These are phyloP conservation scores for Epizoanthus stellaris DNA, from an alignment of 92 coral and sea anemone species.

Conservation along the genomic window DNA sequence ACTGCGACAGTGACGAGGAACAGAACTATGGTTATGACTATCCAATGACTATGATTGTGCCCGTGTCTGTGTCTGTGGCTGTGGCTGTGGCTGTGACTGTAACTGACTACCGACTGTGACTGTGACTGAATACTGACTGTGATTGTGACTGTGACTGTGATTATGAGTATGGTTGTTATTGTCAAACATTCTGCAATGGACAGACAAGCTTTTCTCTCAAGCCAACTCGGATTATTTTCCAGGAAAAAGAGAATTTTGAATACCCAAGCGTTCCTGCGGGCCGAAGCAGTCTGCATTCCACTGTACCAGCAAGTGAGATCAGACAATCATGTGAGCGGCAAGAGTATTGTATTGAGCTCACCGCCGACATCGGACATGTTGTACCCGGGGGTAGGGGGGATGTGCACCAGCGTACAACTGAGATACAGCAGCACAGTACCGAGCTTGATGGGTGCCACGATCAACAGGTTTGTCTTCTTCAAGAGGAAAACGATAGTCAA, in stretches of 20 bases:
- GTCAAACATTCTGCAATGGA: background rate
- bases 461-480: background rate
- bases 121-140: no score
- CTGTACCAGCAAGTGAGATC: background rate
- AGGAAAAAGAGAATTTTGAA: background rate
- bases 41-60: no score
- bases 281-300: background rate
- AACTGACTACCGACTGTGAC: no score
- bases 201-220: background rate
- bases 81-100: no score
- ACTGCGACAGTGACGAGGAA: no score
- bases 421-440: background rate
- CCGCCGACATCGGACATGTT: background rate
- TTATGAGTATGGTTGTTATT: background rate
- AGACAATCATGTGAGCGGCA: background rate
- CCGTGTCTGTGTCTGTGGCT: no score
- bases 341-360: background rate
- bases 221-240: background rate
- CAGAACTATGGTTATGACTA: no score
- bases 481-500: background rate
- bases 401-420: background rate
- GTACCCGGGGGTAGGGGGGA: constrained; percentile 1
- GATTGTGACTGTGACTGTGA: background rate
- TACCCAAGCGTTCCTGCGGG: background rate
- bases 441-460: background rate